Base-by-base conservation (phyloP, 2,113 vertebrate species). In the Zosterops lateralis region DNA sequence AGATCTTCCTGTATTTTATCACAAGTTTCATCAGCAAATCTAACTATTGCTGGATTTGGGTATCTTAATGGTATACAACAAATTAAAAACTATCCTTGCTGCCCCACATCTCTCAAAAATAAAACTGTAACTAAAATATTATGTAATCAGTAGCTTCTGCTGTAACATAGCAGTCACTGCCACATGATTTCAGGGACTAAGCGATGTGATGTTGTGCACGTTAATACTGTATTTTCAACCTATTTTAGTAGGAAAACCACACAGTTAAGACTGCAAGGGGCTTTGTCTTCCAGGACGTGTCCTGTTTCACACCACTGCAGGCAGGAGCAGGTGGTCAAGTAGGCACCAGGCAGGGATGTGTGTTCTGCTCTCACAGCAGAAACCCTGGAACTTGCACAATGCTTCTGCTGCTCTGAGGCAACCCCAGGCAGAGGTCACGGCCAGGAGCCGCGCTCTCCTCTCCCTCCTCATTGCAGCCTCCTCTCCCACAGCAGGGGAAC, bases 381-480 rank as follows among this genome's bases (percentile, higher is more conserved):
- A 70, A 8, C 5, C 21, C 26, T 42, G 17, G 9, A 38, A 15
- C 42, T 8, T 14, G 44, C 60, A 40, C 6, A 3, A 4, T 0
- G 3, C 22, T 21, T 7, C 47, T 80, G 58, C 60, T 42, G 8
- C 31, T 5, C 38, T 2, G 24, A 62, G 17, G 32, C 18, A 47
- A 4, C 10, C 0, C 0, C 28, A 24, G 0, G 0, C 0, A 0
- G 28, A 17, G 28, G 38, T 1, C 10, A 6, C 4, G 20, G 7
- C 58, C 36, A 58, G 45, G 29, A 66, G 25, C 3, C 3, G 18
- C 0, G 0, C 19, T 36, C 40, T 40, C 3, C 19, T 8, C 40
- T 60, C 16, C 10, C 28, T 20, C 21, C 56, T 8, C 31, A 19
- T 12, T 5, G 2, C 10, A 1, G 15, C 21, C 3, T 1, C 2